Conservation (phyloP, 30 jellyfish, hydroid and myxozoan species). For the Turritopsis dohrnii region DNA sequence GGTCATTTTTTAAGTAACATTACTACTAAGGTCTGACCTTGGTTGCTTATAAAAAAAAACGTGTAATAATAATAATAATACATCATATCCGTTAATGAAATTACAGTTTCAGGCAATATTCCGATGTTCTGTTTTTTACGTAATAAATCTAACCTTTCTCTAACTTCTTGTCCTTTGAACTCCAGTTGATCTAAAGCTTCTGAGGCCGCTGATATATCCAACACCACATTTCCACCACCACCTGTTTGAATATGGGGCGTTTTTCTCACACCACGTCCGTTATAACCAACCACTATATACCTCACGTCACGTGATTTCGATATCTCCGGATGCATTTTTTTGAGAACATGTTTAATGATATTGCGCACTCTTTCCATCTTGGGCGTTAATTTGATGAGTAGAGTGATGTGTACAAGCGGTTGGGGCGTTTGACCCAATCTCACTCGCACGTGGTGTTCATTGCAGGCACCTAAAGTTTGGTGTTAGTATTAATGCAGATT, state of each 20-base stretch:
- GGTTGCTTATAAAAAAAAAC: too few relatives aligned
- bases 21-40: too few relatives aligned
- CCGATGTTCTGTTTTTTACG: neutral
- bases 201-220: slow-evolving; percentile 23
- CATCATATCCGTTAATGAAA: too few relatives aligned
- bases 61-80: too few relatives aligned
- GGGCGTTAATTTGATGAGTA: slow-evolving; percentile 53
- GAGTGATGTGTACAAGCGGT: slow-evolving; percentile 2
- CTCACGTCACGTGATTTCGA: neutral
- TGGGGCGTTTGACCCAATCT: neutral
- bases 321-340: slow-evolving; percentile 18
- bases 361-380: slow-evolving; percentile 41
- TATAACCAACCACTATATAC: slow-evolving; percentile 77
- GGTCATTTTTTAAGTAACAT: too few relatives aligned
- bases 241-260: slow-evolving; percentile 92
- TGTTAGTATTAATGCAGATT: neutral
- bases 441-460: neutral
- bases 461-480: slow-evolving; percentile 19
- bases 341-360: slow-evolving; percentile 36
- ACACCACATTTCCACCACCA: slow-evolving; percentile 44
- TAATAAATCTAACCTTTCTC: slow-evolving; percentile 17
- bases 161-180: slow-evolving; percentile 25
- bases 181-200: slow-evolving; percentile 58
- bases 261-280: slow-evolving; percentile 58
- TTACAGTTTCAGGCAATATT: too few relatives aligned